These are phyloP conservation scores for Ophraella communa DNA, from an alignment of 2,888 invertebrate genomes.

Conservation along the genomic window DNA sequence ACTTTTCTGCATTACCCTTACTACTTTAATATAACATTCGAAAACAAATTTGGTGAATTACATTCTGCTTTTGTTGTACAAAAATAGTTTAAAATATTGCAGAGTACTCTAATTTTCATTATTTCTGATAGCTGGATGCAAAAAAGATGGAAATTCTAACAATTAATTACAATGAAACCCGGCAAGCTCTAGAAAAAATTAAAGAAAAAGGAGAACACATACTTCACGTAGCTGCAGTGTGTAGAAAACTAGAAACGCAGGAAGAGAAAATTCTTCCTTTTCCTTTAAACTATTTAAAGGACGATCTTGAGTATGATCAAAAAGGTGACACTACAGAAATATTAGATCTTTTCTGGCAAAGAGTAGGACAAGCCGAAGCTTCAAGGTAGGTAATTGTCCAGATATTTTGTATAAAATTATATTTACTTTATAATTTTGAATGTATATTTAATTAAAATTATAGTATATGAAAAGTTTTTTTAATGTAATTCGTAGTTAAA, in stretches of 20 bases:
- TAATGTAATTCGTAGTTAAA: too few species aligned
- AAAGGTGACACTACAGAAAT: conserved; percentile 31
- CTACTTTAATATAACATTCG: too few species aligned
- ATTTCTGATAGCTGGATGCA: conserved; percentile 55
- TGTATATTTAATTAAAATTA: too few species aligned
- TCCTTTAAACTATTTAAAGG: conserved; percentile 36
- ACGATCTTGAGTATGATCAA: conserved; percentile 19
- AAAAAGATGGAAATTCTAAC: conserved; percentile 67
- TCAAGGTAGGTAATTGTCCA: conserved; percentile 39
- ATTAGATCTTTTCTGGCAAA: conserved; percentile 53
- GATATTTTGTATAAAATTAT: too few species aligned
- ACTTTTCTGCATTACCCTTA: too few species aligned
- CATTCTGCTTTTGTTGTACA: too few species aligned
- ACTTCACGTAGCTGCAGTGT: conserved; percentile 68
- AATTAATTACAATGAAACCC: conserved; percentile 66
- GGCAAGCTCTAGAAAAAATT: conserved; percentile 64
- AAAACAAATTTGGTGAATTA: too few species aligned
- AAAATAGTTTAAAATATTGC: too few species aligned
- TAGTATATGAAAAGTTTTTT: too few species aligned
- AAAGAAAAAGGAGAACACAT: conserved; percentile 67
- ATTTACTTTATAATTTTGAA: too few species aligned
- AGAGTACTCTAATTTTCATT: background rate
- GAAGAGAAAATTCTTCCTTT: conserved; percentile 63
- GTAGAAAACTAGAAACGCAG: conserved; percentile 71
- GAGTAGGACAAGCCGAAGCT: conserved; percentile 50